Conservation (phyloP, 2,888 invertebrate genomes). For the Hymenopus coronatus region DNA sequence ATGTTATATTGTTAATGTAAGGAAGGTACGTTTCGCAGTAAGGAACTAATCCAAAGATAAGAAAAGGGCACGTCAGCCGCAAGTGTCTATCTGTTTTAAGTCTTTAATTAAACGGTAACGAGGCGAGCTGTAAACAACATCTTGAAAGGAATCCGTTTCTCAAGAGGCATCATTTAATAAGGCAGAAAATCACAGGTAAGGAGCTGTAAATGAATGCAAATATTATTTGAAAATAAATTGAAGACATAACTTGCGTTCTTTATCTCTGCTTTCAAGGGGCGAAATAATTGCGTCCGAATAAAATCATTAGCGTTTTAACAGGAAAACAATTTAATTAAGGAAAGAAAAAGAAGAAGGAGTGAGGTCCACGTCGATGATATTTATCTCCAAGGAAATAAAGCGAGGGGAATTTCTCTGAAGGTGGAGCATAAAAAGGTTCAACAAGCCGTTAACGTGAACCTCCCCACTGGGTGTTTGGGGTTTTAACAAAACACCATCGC, state of each 20-base stretch:
- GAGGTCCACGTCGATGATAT: neutral
- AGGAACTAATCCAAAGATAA: too few relatives aligned
- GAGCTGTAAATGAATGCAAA: neutral
- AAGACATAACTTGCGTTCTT: neutral
- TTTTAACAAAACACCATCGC: too few relatives aligned
- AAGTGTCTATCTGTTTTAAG: too few relatives aligned
- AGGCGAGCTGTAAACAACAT: neutral
- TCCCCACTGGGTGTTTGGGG: neutral
- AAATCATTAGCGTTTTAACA: neutral
- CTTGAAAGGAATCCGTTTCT: neutral
- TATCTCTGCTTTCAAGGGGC: neutral
- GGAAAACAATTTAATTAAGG: slow-evolving; percentile 9
- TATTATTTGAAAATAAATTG: neutral
- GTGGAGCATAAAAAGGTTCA: neutral
- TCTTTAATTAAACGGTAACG: too few relatives aligned
- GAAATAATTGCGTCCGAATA: neutral
- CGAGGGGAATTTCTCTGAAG: neutral
- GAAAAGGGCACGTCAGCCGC: too few relatives aligned
- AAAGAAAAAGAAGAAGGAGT: neutral
- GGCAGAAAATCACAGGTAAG: neutral
- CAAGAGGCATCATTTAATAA: neutral
- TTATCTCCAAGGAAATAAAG: neutral
- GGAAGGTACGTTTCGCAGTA: neutral
- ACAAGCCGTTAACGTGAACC: neutral
- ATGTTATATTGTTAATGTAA: neutral